Evolutionary conservation across 1,140 invertebrate genomes (phyloP).

Genomic region (Aphaenogaster rudis): DNA sequence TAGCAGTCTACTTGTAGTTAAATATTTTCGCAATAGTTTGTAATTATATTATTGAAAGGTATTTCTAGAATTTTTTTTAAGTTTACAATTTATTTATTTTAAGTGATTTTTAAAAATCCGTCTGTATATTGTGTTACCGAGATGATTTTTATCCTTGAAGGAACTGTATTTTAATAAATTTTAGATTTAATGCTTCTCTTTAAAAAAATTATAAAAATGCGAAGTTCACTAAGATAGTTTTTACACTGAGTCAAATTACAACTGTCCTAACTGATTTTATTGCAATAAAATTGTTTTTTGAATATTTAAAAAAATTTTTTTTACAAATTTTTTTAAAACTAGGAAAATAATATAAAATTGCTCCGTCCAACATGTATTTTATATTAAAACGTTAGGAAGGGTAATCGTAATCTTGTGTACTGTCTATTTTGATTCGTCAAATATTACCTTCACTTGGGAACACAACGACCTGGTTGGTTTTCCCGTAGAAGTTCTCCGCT

Average conservation of each 20-base stretch:
- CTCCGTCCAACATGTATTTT: background rate
- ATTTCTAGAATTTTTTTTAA: background rate
- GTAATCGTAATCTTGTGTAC: background rate
- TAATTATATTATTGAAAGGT: conserved; percentile 5
- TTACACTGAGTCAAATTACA: background rate
- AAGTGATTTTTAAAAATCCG: background rate
- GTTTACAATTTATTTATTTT: background rate
- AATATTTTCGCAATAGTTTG: conserved; percentile 16
- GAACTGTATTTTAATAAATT: background rate
- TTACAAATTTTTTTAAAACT: background rate
- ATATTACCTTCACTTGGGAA: conserved; percentile 91
- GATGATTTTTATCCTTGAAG: background rate
- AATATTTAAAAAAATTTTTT: background rate
- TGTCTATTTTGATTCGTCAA: background rate
- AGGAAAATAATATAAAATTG: background rate
- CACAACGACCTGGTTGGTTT: conserved; percentile 93
- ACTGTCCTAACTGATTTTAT: background rate
- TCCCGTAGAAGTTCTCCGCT: conserved; percentile 92
- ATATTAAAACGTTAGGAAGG: background rate
- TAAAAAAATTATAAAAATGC: background rate
- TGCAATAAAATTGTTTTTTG: background rate
- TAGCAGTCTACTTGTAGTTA: conserved; percentile 22
- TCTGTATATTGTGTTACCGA: background rate
- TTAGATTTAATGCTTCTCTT: background rate
- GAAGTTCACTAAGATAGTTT: background rate